Evolutionary conservation across 1,140 invertebrate genomes (phyloP), one percentile per base, ranked within the genome.

Genomic region (Pentalonia nigronervosa): DNA sequence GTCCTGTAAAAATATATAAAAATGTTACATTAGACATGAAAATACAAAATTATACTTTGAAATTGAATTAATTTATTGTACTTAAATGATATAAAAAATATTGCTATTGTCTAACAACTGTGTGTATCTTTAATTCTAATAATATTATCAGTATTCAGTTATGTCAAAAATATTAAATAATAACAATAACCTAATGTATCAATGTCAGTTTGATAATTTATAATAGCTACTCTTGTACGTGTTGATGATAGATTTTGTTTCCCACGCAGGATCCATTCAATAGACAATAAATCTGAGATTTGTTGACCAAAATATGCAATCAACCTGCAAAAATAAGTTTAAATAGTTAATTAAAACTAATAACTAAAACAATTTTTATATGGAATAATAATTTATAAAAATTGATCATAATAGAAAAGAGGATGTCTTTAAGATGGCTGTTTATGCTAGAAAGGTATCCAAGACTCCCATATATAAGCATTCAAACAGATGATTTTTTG

Each of bases 221-320:
- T 53, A 36, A 93, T 30, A 41, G 76, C 76, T 11, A 93, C 47
- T 53, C 47, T 84, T n/a, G 67, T 20, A 17, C 91, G 76, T 83
- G 84, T 84, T 50, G 48, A 76, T 50, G 48, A 53, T 21, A 93
- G 41, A 48, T 93, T 93, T 84, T 86, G 34, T 93, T 93, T 84
- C 25, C 91, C 91, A n/a, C 45, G 47, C 30, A 93, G 34, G 50
- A 20, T 3, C 91, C 91, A 93, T 84, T 93, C 91, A 23, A 93
- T 7, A 83, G 91, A 84, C 9, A 93, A 34, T 50, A 93, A 84
- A 84, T 84, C 76, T 50, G 91, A 93, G 30, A 93, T 93, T 53
- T 93, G 91, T 45, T 84, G 91, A 45, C 76, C 91, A 84, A 93
- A 84, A 41, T 93, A 93, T 25, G 91, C 76, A 30, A 93, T 93